Evolutionary conservation across 1,140 invertebrate species (phyloP).

Genomic region (Sesamia nonagrioides): DNA sequence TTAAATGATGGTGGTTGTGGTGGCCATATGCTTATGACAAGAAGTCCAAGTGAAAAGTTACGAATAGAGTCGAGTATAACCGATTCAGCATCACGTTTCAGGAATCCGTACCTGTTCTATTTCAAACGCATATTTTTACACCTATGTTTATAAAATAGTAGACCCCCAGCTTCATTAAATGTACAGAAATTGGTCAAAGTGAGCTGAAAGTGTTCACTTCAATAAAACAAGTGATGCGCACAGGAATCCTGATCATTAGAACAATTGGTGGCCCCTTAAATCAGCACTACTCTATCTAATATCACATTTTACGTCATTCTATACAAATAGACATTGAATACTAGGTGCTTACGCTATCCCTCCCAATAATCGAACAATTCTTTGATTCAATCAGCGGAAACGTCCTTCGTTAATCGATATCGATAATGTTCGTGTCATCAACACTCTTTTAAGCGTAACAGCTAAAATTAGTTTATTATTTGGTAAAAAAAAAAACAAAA

Average conservation of each 20-base stretch:
- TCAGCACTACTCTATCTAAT: background rate
- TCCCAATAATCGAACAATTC: background rate
- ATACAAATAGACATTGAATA: background rate
- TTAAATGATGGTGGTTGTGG: background rate
- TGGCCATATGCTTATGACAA: background rate
- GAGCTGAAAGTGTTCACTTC: too few relatives aligned
- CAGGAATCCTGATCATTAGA: background rate
- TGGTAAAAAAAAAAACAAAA: too few relatives aligned
- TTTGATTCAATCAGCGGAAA: slow-evolving; percentile 1
- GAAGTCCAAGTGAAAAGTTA: too few relatives aligned
- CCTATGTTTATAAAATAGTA: too few relatives aligned
- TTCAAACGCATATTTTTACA: too few relatives aligned
- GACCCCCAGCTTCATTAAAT: too few relatives aligned
- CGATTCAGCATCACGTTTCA: too few relatives aligned
- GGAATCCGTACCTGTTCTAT: too few relatives aligned
- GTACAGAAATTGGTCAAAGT: background rate
- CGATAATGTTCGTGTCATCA: slow-evolving; percentile 9
- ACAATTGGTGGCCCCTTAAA: background rate
- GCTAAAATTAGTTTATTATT: too few relatives aligned
- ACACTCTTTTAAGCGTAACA: background rate
- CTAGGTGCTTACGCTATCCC: background rate
- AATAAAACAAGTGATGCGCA: too few relatives aligned
- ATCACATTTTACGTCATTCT: background rate
- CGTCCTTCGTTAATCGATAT: slow-evolving; percentile 1
- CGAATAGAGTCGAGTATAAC: too few relatives aligned